Evolutionary conservation across 2,797 vertebrate genomes (phyloP).

Genomic region (Cichlasoma orientale): DNA sequence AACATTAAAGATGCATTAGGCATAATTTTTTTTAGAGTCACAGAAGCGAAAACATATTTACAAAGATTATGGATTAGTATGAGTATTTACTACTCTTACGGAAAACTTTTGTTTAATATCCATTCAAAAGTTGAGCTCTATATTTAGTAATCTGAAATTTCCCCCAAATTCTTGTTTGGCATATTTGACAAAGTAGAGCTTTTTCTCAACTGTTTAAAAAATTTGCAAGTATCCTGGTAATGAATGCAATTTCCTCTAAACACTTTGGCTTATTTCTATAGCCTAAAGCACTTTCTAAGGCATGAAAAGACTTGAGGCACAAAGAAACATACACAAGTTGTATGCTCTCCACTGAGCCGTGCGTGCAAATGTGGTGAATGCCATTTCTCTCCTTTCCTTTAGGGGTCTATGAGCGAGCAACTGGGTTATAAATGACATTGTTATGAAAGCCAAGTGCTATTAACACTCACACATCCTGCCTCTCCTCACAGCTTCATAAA

Average conservation of each 20-base stretch:
- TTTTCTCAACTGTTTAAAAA: constrained; percentile 54
- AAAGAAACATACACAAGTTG: constrained; percentile 74
- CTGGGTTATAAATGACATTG: constrained; percentile 80
- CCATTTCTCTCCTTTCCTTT: constrained; percentile 65
- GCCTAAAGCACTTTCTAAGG: constrained; percentile 67
- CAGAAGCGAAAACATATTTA: neutral
- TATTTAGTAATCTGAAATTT: constrained; percentile 48
- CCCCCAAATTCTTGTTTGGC: constrained; percentile 46
- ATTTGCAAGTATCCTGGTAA: constrained; percentile 71
- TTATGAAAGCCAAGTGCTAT: constrained; percentile 78
- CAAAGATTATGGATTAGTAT: neutral
- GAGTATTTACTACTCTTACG: neutral
- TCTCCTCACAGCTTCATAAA: constrained; percentile 74
- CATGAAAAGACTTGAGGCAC: constrained; percentile 73
- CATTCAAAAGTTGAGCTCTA: constrained; percentile 8
- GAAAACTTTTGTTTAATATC: neutral
- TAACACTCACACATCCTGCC: constrained; percentile 79
- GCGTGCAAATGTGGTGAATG: constrained; percentile 72
- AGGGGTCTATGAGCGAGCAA: constrained; percentile 75
- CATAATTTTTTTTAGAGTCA: neutral
- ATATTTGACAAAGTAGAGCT: constrained; percentile 53
- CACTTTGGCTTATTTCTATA: constrained; percentile 64
- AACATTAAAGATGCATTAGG: neutral
- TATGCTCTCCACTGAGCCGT: constrained; percentile 52
- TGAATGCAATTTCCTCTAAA: constrained; percentile 77